Percentiles rank a stretch among this genome's conserved stretches.
These are phyloP conservation scores for Bombylius major DNA, from an alignment of 2,888 invertebrate genomes.

Conservation along the genomic window DNA sequence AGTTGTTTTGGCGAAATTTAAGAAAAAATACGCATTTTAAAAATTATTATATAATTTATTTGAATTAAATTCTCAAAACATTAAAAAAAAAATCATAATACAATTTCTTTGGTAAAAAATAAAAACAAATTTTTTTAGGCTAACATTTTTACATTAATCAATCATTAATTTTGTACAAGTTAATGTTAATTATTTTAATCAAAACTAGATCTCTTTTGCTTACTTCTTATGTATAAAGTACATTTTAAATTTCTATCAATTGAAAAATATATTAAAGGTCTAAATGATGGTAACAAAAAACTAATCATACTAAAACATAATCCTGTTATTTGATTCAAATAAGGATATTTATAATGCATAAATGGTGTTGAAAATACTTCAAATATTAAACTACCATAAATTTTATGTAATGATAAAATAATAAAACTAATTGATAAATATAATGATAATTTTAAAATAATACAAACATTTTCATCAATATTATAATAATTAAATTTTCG, in stretches of 20 bases:
- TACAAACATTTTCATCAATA: conserved; percentile 11
- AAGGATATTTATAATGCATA: conserved; percentile 14
- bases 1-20: too few relatives aligned
- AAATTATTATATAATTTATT: too few relatives aligned
- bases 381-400: conserved; percentile 15
- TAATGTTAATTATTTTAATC: too few relatives aligned
- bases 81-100: too few relatives aligned
- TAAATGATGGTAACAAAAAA: conserved; percentile 8
- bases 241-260: conserved; percentile 3
- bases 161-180: too few relatives aligned
- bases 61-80: too few relatives aligned
- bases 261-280: conserved; percentile 12
- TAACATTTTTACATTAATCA: too few relatives aligned
- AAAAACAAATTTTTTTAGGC: too few relatives aligned
- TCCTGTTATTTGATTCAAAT: conserved; percentile 6
- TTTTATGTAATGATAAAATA: conserved; percentile 12
- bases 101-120: too few relatives aligned
- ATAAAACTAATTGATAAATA: conserved; percentile 9
- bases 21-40: too few relatives aligned
- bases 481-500: conserved; percentile 1
- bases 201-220: too few relatives aligned
- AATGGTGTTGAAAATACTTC: conserved; percentile 14
- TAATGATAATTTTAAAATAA: conserved; percentile 11
- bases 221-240: too few relatives aligned
- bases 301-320: conserved; percentile 9